phyloP scores from a whole-genome alignment of 2,888 invertebrate species.

The Nezara viridula region DNA sequence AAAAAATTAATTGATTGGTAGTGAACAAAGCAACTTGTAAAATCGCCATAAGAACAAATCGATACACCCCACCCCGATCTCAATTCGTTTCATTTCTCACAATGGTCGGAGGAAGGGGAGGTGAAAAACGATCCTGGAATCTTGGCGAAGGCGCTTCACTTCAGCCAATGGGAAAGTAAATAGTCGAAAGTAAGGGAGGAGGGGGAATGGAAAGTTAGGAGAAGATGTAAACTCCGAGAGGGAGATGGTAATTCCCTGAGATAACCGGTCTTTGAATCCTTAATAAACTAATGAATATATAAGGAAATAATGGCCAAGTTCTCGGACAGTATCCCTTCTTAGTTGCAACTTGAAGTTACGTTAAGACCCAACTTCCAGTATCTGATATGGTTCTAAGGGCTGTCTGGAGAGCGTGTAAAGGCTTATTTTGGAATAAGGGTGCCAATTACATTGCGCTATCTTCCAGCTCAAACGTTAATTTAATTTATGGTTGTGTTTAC shows the following conservation, averaged over 20 bases:
- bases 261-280: constrained; percentile 52
- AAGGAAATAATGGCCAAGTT: constrained; percentile 55
- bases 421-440: neutral
- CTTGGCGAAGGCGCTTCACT: neutral
- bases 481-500: neutral
- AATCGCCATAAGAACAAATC: neutral
- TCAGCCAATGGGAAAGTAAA: constrained; percentile 27
- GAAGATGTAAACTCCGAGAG: neutral
- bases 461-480: neutral
- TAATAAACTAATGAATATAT: constrained; percentile 58
- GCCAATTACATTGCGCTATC: neutral
- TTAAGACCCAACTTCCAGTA: neutral
- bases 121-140: neutral
- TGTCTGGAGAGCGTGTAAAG: neutral
- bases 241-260: constrained; percentile 15
- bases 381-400: constrained; percentile 25
- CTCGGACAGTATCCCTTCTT: constrained; percentile 5
- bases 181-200: neutral
- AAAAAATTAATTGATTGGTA: neutral
- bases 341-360: constrained; percentile 24
- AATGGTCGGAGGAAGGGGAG: neutral
- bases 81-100: neutral
- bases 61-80: neutral
- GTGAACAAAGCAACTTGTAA: neutral
- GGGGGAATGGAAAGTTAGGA: constrained; percentile 34